These are phyloP conservation scores for Lucinisca nassula DNA, from an alignment of 2,888 invertebrate species.

Conservation along the genomic window DNA sequence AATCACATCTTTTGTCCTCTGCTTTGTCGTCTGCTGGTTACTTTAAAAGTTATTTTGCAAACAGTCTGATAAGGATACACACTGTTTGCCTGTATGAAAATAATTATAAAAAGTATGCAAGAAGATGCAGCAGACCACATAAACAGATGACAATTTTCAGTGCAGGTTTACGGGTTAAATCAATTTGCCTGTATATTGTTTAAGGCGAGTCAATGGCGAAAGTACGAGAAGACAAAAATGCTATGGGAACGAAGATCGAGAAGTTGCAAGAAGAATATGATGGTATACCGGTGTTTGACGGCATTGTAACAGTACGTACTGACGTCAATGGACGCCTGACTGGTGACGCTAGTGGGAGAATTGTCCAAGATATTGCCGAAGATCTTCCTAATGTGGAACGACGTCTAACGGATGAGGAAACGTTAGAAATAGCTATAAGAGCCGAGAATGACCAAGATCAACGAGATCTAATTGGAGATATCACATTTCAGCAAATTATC, in stretches of 20 bases:
- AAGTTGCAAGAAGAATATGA: conserved; percentile 70
- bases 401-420: conserved; percentile 45
- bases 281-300: conserved; percentile 71
- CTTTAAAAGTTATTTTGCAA: too few species aligned
- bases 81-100: too few species aligned
- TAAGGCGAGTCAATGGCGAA: conserved; percentile 47
- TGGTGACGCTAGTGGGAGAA: conserved; percentile 64
- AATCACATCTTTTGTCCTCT: too few species aligned
- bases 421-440: conserved; percentile 35
- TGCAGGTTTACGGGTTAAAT: too few species aligned
- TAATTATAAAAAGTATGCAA: too few species aligned
- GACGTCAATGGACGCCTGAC: conserved; percentile 54
- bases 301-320: conserved; percentile 66
- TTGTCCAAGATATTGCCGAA: conserved; percentile 66
- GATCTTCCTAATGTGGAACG: conserved; percentile 56
- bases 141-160: too few species aligned
- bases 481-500: conserved; percentile 8
- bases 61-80: too few species aligned
- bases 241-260: conserved; percentile 64
- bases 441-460: conserved; percentile 27
- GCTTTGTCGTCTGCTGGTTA: too few species aligned
- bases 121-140: too few species aligned
- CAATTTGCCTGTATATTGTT: too few species aligned
- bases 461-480: conserved; percentile 19
- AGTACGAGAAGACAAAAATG: conserved; percentile 43